Evolutionary conservation across 2,888 invertebrate genomes (phyloP).

Genomic region (Zaprionus lineosus): DNA sequence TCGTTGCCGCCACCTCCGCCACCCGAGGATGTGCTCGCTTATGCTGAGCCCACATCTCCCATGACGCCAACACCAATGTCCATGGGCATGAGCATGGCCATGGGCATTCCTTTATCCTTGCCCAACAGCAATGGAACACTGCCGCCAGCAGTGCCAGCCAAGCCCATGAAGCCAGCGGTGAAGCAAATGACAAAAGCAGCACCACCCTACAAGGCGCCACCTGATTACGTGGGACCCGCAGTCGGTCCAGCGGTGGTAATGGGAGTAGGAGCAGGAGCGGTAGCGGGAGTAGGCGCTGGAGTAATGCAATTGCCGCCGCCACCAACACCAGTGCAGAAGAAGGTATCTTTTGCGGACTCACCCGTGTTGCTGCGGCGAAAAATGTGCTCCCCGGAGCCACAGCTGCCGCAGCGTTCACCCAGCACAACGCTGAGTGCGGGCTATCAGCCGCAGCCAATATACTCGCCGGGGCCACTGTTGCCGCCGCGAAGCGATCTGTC

Average conservation of each 20-base stretch:
- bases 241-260: constrained; percentile 23
- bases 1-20: constrained; percentile 90
- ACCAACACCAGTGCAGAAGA: constrained; percentile 71
- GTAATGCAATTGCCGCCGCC: constrained; percentile 28
- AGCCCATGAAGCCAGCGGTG: constrained; percentile 79
- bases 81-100: constrained; percentile 17
- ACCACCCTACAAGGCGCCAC: constrained; percentile 83
- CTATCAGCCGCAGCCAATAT: constrained; percentile 55
- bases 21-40: constrained; percentile 75
- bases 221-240: constrained; percentile 79
- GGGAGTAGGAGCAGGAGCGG: not conserved
- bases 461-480: constrained; percentile 85
- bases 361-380: constrained; percentile 83
- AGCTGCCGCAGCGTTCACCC: constrained; percentile 64
- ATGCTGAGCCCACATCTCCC: constrained; percentile 33
- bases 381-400: constrained; percentile 82
- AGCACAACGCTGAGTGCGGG: constrained; percentile 55
- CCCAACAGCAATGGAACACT: constrained; percentile 65
- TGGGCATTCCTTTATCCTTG: constrained; percentile 38
- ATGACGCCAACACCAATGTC: constrained; percentile 43
- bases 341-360: constrained; percentile 83
- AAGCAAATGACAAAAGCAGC: constrained; percentile 72
- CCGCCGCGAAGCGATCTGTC: constrained; percentile 91
- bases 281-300: not conserved
- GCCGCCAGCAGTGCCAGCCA: constrained; percentile 78